These are phyloP conservation scores for Cataglyphis rosenhaueri DNA, from an alignment of 2,888 invertebrate species.

Conservation along the genomic window DNA sequence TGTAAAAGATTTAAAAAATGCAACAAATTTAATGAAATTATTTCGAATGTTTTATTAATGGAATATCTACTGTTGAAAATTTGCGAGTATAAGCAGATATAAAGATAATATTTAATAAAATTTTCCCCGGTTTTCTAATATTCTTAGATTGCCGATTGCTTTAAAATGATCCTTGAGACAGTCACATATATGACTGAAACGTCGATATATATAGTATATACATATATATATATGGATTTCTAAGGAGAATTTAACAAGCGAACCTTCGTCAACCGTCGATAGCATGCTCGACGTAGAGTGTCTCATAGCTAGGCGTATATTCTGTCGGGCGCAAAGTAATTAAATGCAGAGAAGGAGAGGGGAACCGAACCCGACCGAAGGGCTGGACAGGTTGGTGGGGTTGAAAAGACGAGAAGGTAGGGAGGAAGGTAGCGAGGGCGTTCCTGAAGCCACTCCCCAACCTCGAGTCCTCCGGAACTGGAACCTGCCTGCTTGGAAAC, in stretches of 20 bases:
- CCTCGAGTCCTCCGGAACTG: slow-evolving; percentile 72
- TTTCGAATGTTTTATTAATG: background rate
- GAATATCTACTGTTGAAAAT: background rate
- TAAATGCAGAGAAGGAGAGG: slow-evolving; percentile 75
- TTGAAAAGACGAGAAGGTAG: slow-evolving; percentile 61
- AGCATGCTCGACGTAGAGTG: slow-evolving; percentile 70
- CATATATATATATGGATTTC: slow-evolving; percentile 64
- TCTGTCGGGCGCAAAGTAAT: slow-evolving; percentile 79
- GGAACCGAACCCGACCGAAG: slow-evolving; percentile 61
- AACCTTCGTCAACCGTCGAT: slow-evolving; percentile 74
- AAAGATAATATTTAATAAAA: background rate
- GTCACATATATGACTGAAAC: background rate
- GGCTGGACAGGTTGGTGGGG: slow-evolving; percentile 60
- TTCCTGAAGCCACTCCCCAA: slow-evolving; percentile 83
- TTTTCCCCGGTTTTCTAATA: background rate
- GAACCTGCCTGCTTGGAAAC: slow-evolving; percentile 69
- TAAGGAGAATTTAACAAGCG: slow-evolving; percentile 72
- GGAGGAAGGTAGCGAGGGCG: slow-evolving; percentile 80
- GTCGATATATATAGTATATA: slow-evolving; percentile 41
- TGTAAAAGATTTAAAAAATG: background rate
- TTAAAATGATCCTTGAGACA: background rate
- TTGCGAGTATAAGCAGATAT: background rate
- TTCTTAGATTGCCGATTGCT: slow-evolving; percentile 4
- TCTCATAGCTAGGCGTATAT: slow-evolving; percentile 67
- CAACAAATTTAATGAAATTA: background rate